Evolutionary conservation across 2,113 vertebrate genomes (phyloP).

Genomic region (Myiozetetes cayanensis): DNA sequence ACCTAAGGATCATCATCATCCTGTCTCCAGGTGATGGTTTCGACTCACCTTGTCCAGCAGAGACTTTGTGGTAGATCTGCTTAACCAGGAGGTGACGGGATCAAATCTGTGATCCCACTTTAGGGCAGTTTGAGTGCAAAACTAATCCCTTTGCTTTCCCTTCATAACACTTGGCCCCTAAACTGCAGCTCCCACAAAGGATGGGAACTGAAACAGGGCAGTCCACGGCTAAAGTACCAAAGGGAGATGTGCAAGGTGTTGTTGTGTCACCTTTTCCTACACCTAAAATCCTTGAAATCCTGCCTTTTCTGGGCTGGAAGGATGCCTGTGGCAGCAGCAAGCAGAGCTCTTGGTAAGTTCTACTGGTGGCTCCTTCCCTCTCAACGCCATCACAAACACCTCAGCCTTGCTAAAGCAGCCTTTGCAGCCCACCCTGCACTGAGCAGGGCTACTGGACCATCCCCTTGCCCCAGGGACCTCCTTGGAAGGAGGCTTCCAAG

Average conservation of each 20-base stretch:
- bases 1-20: accelerated
- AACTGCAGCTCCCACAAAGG: not conserved
- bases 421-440: not conserved
- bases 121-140: accelerated
- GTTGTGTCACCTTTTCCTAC: not conserved
- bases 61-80: not conserved
- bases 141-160: not conserved
- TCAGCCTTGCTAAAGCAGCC: not conserved
- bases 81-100: not conserved
- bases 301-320: not conserved
- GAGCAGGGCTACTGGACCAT: not conserved
- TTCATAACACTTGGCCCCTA: accelerated
- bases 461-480: accelerated
- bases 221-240: not conserved
- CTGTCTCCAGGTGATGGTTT: not conserved
- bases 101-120: accelerated
- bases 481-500: not conserved
- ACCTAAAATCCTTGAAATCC: not conserved
- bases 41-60: not conserved
- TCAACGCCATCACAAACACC: not conserved
- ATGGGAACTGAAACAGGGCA: accelerated
- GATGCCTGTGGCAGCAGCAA: too few relatives aligned
- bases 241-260: not conserved
- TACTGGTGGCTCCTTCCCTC: not conserved
- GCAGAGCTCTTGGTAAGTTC: not conserved